Percentiles rank a stretch among this genome's conserved stretches.
Evolutionary conservation across 2,113 vertebrate genomes (phyloP).

Genomic region (Chrysemys picta): DNA sequence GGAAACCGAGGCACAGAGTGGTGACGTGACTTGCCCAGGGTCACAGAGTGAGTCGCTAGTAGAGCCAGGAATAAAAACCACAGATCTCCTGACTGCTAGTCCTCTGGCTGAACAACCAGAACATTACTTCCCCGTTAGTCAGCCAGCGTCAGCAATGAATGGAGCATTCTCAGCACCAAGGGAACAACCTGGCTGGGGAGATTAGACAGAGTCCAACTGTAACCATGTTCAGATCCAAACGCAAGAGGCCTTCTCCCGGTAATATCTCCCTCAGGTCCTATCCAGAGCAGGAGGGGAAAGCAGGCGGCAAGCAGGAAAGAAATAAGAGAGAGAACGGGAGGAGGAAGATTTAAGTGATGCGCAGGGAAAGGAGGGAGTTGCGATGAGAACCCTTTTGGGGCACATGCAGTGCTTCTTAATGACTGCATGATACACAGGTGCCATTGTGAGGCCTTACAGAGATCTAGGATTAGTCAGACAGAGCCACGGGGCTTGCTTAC

Average conservation of each 20-base stretch:
- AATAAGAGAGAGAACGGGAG: background rate
- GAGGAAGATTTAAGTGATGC: background rate
- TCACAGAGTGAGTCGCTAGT: too few species aligned
- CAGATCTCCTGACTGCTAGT: too few species aligned
- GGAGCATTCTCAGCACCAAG: too few species aligned
- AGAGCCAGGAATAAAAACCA: too few species aligned
- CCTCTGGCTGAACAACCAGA: too few species aligned
- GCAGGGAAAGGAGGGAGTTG: background rate
- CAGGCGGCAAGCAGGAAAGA: background rate
- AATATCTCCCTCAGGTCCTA: background rate
- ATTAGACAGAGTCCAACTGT: too few species aligned
- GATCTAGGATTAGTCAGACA: background rate
- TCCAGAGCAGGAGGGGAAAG: background rate
- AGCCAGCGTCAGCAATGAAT: too few species aligned
- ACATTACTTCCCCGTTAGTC: too few species aligned
- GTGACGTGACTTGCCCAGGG: too few species aligned
- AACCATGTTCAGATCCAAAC: background rate
- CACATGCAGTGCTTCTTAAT: background rate
- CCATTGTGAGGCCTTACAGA: background rate
- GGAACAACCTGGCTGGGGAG: too few species aligned
- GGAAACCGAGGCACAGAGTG: too few species aligned
- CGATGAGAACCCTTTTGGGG: background rate
- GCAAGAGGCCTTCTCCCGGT: background rate
- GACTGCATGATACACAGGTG: background rate
- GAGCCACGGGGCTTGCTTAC: background rate